Evolutionary conservation across 2,888 invertebrate species (phyloP).

Genomic region (Rhingia campestris): DNA sequence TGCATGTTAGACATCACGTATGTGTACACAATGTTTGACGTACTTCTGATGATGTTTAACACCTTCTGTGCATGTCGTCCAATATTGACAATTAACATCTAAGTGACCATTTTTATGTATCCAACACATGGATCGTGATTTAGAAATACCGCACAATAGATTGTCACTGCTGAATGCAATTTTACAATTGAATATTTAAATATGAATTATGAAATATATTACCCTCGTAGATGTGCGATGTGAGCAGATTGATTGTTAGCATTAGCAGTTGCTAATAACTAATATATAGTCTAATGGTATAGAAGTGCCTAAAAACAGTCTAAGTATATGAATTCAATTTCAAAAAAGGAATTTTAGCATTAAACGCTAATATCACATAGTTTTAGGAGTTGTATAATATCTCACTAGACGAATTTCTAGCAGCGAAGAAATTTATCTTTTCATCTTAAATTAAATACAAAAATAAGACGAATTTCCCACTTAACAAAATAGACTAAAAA

Average conservation of each 20-base stretch:
- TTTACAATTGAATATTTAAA: not conserved
- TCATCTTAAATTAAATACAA: no score
- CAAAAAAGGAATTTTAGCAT: no score
- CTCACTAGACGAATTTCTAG: no score
- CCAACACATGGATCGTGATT: conserved; percentile 51
- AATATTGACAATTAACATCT: conserved; percentile 45
- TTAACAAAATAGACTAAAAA: no score
- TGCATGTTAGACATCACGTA: conserved; percentile 29
- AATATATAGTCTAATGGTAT: not conserved
- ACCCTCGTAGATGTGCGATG: not conserved
- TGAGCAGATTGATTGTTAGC: not conserved
- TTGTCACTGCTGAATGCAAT: conserved; percentile 17
- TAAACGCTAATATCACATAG: no score
- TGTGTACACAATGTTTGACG: conserved; percentile 43
- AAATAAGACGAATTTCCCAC: no score
- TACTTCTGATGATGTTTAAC: conserved; percentile 28
- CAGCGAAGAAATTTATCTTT: no score
- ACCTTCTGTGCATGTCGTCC: conserved; percentile 5
- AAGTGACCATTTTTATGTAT: conserved; percentile 5
- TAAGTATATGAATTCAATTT: no score
- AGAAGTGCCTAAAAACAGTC: no score
- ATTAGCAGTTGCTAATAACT: no score
- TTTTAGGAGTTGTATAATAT: no score
- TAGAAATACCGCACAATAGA: not conserved
- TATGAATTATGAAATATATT: not conserved